phyloP scores from a whole-genome alignment of 2,797 vertebrate genomes.

The Sebastes nivosus region DNA sequence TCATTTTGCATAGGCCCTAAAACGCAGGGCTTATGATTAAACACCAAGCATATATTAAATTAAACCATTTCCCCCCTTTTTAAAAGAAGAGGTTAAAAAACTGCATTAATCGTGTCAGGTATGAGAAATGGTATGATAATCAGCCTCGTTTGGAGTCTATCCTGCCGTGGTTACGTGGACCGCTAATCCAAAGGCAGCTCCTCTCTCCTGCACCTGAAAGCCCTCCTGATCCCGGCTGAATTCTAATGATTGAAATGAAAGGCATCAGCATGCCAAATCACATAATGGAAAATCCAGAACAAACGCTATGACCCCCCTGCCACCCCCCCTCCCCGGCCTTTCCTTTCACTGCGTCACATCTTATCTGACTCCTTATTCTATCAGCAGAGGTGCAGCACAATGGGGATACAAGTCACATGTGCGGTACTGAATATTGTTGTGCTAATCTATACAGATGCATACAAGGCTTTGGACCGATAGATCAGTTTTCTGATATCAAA shows the following conservation, averaged over 20 bases:
- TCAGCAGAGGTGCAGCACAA: constrained; percentile 51
- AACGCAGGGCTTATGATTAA: constrained; percentile 71
- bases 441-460: constrained; percentile 1
- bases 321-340: background rate
- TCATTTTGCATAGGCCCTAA: constrained; percentile 45
- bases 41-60: constrained; percentile 77
- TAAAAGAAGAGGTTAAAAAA: constrained; percentile 60
- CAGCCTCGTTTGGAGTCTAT: constrained; percentile 63
- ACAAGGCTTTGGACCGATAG: background rate
- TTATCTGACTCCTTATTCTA: constrained; percentile 65
- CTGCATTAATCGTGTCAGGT: constrained; percentile 72
- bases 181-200: constrained; percentile 72
- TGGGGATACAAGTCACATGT: constrained; percentile 26
- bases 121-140: constrained; percentile 70
- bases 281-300: constrained; percentile 64
- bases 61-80: constrained; percentile 50
- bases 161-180: constrained; percentile 38
- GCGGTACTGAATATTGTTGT: background rate
- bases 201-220: constrained; percentile 71
- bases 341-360: constrained; percentile 38
- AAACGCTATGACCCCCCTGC: constrained; percentile 40
- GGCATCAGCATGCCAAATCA: constrained; percentile 65
- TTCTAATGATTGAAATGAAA: constrained; percentile 74
- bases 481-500: background rate
- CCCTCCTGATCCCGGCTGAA: constrained; percentile 72